Base-by-base conservation (phyloP, 1,140 invertebrate species). In the Drosophila grimshawi region DNA sequence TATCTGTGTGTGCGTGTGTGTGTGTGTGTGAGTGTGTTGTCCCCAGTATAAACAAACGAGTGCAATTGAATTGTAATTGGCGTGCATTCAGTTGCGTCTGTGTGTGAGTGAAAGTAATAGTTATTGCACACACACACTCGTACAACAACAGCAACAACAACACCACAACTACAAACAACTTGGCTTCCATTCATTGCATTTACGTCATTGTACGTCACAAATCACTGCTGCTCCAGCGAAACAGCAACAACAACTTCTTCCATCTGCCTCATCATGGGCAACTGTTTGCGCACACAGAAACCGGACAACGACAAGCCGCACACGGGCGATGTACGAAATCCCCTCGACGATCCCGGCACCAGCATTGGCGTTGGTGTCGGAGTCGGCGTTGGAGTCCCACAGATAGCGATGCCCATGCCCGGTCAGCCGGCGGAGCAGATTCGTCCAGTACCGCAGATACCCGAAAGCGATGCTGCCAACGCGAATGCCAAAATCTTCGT, bases 401-500 rank as follows among this genome's bases (percentile, higher is more conserved):
- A 92, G 51, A 83, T 80, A 8, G 61, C 74, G 2, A 73, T 92
- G 39, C 67, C 79, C 5, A 72, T 88, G 69, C 72, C 74, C 35
- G 91, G 89, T 6, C 92, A 92, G 74, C 91, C 92, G 7, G 76
- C 88, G 37, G 92, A 92, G 62, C 92, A 92, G 63, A 86, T 91
- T 48, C 79, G 90, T 43, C 92, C 92, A 81, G 92, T 93, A n/a
- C 93, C 93, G 10, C 93, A 93, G 57, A 92, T 93, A 57, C 94
- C 95, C 75, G 95, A 95, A 59, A 95, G 94, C 39, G 95, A 95
- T 77, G 92, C 94, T 0, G 94, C 95, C 66, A 94, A 94, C 65
- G 94, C 95, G 81, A 96, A 95, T 86, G 95, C 96, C 67, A 96
- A 97, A 93, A 97, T 99, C 89, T 99, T 99, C 94, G 97, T 99